Evolutionary conservation across 1,140 invertebrate genomes (phyloP).

Genomic region (Plectrocnemia conspersa): DNA sequence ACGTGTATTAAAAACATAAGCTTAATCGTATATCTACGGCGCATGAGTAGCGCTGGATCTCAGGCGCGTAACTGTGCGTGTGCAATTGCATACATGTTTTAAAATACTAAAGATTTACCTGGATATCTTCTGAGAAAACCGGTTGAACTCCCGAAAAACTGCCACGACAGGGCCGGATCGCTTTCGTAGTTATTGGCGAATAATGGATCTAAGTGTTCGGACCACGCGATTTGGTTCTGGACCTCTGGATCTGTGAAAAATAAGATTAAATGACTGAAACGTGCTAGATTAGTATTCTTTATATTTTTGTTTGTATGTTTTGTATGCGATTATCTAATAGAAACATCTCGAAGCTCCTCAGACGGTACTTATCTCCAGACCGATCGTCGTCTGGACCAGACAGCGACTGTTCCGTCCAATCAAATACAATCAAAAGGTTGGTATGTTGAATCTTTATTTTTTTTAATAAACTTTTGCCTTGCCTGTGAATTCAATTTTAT

Average conservation of each 20-base stretch:
- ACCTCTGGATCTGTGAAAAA: slow-evolving; percentile 63
- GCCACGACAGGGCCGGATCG: slow-evolving; percentile 89
- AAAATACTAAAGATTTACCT: slow-evolving; percentile 54
- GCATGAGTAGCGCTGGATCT: not conserved
- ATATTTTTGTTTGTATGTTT: not conserved
- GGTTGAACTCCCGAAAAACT: slow-evolving; percentile 90
- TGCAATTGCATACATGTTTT: too few relatives aligned
- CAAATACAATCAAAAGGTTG: too few relatives aligned
- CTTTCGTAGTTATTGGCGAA: slow-evolving; percentile 90
- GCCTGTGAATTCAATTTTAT: too few relatives aligned
- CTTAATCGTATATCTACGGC: not conserved
- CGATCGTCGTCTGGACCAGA: slow-evolving; percentile 14
- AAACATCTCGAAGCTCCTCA: slow-evolving; percentile 1
- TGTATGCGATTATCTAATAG: slow-evolving; percentile 1
- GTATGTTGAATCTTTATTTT: too few relatives aligned
- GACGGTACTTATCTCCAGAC: slow-evolving; percentile 2
- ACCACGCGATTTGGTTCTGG: slow-evolving; percentile 87
- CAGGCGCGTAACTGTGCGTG: too few relatives aligned
- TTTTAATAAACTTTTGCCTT: too few relatives aligned
- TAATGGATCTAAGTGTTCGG: slow-evolving; percentile 79
- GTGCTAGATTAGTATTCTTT: too few relatives aligned
- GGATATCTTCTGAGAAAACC: slow-evolving; percentile 92
- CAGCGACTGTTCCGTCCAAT: slow-evolving; percentile 6
- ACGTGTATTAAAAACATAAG: not conserved
- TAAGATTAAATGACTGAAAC: too few relatives aligned